Evolutionary conservation across 2,113 vertebrate genomes (phyloP).

Genomic region (Tinamus guttatus): DNA sequence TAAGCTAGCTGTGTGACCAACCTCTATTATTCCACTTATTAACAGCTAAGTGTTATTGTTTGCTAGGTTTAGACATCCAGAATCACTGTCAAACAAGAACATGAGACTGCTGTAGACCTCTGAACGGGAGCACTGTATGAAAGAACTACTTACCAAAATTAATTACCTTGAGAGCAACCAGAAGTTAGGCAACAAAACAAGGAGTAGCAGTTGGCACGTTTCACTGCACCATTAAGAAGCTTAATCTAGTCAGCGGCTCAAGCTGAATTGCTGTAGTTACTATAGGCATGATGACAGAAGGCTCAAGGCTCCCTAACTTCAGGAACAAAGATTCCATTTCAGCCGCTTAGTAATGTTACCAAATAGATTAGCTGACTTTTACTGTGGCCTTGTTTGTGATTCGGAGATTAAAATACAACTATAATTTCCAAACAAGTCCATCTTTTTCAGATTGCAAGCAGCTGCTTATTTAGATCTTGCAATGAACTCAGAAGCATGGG

Average conservation of each 20-base stretch:
- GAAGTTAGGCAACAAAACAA: not conserved
- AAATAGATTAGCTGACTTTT: not conserved
- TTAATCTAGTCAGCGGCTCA: not conserved
- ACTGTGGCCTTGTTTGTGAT: not conserved
- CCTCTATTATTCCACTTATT: not conserved
- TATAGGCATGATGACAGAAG: not conserved
- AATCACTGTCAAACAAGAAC: not conserved
- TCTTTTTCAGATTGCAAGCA: not conserved
- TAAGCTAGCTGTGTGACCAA: not conserved
- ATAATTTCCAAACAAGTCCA: not conserved
- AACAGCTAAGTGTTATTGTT: not conserved
- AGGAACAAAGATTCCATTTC: not conserved
- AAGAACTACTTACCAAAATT: not conserved
- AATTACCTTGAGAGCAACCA: not conserved
- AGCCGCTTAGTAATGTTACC: not conserved
- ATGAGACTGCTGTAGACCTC: not conserved
- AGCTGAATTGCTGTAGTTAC: not conserved
- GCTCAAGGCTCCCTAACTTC: not conserved
- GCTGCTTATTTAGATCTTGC: not conserved
- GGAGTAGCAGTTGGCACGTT: not conserved
- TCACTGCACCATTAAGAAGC: not conserved
- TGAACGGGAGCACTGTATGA: not conserved
- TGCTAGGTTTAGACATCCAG: not conserved
- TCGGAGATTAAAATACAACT: not conserved
- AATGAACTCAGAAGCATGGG: not conserved